Conservation (phyloP, 2,888 invertebrate genomes). For the Dicyrtoma fusca region DNA sequence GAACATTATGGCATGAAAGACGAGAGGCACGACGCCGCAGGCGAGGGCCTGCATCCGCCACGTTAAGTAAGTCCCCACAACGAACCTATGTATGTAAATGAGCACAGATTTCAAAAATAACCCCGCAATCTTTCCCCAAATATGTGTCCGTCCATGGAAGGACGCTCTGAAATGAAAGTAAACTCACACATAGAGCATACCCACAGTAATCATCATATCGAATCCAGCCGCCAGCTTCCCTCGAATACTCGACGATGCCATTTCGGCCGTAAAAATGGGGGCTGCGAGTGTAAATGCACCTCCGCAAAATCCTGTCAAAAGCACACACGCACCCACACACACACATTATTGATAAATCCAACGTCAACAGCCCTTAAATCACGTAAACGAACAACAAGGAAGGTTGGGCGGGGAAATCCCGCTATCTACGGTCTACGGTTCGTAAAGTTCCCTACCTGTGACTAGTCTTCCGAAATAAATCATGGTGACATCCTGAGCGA, state of each 20-base stretch:
- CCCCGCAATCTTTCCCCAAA: too few relatives aligned
- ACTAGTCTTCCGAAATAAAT: slow-evolving; percentile 63
- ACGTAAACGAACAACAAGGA: neutral
- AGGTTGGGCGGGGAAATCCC: neutral
- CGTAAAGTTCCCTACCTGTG: slow-evolving; percentile 52
- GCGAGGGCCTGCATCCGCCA: too few relatives aligned
- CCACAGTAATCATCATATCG: slow-evolving; percentile 73
- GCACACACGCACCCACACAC: neutral
- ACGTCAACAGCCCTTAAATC: neutral
- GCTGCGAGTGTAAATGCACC: slow-evolving; percentile 85
- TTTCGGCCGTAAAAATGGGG: slow-evolving; percentile 84
- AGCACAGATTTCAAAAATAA: too few relatives aligned
- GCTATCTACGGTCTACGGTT: too few relatives aligned
- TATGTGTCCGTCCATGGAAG: too few relatives aligned
- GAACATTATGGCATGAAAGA: too few relatives aligned
- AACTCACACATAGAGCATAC: slow-evolving; percentile 53
- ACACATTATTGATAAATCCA: neutral
- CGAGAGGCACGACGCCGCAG: too few relatives aligned
- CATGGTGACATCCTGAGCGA: slow-evolving; percentile 57
- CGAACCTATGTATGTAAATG: too few relatives aligned
- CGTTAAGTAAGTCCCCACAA: too few relatives aligned
- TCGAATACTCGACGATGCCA: slow-evolving; percentile 78
- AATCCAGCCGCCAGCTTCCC: slow-evolving; percentile 79
- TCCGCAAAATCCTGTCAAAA: neutral
- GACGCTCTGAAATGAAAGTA: too few relatives aligned